Base-by-base conservation (phyloP, 2,797 vertebrate species). In the Danio choprae region DNA sequence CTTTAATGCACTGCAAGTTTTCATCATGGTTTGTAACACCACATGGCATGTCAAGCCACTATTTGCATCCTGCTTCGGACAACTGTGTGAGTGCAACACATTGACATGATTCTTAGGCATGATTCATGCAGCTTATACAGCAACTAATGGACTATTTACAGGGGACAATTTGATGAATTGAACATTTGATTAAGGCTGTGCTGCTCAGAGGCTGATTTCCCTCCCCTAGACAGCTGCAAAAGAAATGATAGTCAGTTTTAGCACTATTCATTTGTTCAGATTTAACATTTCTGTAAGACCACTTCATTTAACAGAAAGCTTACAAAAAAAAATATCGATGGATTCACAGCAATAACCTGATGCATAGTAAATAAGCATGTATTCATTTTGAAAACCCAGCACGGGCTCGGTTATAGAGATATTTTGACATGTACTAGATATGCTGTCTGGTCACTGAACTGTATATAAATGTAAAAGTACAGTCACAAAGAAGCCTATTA, bases 121-220 rank as follows among this genome's bases (percentile, higher is more conserved):
- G 56, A 81, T 74, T 40, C 59, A 70, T 44, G 48, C 92, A 93
- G 92, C 92, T 74, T 74, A 72, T 79, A 70, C 20, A 81, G 92
- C 84, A 91, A 90, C 91, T 95, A 91, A 94, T 96, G 96, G 94
- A 96, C 92, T 97, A 97, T 98, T 93, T 97, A 98, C 96, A 98
- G 90, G 85, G 90, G 89, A 91, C 88, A 90, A 85, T 83, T 92
- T 87, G 90, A 88, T 90, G 89, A 90, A 88, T 88, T 91, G 87
- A 87, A 90, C 89, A 88, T 91, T 90, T 91, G 90, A 89, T 94
- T 94, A 95, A 94, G 93, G 94, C 93, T 92, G 89, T 87, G 90
- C 92, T 93, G 93, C 92, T 89, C 83, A 87, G 81, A 87, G 88
- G 75, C 76, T 75, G 74, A 80, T 84, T 64, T 74, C 44, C 74